Evolutionary conservation across 2,888 invertebrate species (phyloP).

Genomic region (Ecliptopera silaceata): DNA sequence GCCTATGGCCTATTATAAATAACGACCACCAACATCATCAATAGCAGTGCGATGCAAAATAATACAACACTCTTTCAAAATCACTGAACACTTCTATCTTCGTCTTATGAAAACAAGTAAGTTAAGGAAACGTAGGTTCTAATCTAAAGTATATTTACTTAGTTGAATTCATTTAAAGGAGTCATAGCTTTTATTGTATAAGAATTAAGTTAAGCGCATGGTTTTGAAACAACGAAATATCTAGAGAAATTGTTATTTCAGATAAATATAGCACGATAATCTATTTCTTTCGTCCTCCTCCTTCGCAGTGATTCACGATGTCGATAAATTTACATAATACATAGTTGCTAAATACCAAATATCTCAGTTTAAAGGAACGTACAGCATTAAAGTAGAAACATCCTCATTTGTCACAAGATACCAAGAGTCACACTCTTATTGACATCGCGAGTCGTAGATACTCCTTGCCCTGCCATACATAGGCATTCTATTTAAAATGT

Average conservation of each 20-base stretch:
- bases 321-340: background rate
- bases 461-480: background rate
- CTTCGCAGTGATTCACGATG: conserved; percentile 10
- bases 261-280: background rate
- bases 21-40: background rate
- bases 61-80: background rate
- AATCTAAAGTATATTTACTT: conserved; percentile 17
- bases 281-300: background rate
- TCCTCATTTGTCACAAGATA: background rate
- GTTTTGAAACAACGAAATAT: conserved; percentile 30
- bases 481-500: conserved; percentile 10
- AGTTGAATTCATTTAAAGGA: conserved; percentile 29
- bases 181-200: conserved; percentile 5
- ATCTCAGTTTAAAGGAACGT: background rate
- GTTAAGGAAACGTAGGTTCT: conserved; percentile 30
- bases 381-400: background rate
- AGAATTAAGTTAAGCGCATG: conserved; percentile 17
- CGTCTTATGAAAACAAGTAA: conserved; percentile 33
- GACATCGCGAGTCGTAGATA: conserved; percentile 15
- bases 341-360: background rate
- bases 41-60: conserved; percentile 8
- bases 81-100: conserved; percentile 4
- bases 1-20: background rate
- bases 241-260: conserved; percentile 12
- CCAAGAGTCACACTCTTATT: background rate